Percentiles rank a stretch among this genome's conserved stretches.
phyloP scores from a whole-genome alignment of 2,888 invertebrate species.

The Amphiduros pacificus region DNA sequence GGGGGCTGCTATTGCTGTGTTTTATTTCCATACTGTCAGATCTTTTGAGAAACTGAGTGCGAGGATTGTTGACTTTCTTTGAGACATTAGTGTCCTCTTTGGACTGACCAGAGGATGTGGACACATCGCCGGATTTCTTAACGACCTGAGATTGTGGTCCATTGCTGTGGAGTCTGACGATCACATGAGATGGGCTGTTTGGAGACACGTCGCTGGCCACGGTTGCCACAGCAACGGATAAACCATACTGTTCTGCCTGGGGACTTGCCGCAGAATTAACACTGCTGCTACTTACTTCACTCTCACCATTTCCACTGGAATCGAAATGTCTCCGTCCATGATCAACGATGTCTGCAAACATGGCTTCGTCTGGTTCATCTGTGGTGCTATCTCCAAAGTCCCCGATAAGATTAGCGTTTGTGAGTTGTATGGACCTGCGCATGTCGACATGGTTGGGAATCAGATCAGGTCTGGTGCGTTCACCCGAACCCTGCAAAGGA shows the following conservation, averaged over 20 bases:
- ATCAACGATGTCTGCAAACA: too few species aligned
- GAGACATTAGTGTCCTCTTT: background rate
- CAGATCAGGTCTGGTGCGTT: too few species aligned
- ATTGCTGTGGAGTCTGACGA: slow-evolving; percentile 14
- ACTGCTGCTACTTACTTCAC: background rate
- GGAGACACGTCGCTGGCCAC: background rate
- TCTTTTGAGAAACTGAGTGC: slow-evolving; percentile 18
- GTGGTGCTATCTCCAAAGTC: too few species aligned
- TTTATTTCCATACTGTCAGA: slow-evolving; percentile 20
- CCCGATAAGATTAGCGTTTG: too few species aligned
- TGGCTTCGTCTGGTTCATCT: too few species aligned
- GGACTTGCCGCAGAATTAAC: background rate
- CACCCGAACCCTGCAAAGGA: slow-evolving; percentile 10
- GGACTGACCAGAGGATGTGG: background rate
- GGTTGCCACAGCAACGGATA: background rate
- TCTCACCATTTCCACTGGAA: background rate
- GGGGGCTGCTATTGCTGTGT: slow-evolving; percentile 13
- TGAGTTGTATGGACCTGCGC: too few species aligned
- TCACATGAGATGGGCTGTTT: slow-evolving; percentile 1
- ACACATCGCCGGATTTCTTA: background rate
- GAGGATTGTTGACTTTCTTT: background rate
- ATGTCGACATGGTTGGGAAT: too few species aligned
- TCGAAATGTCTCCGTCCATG: background rate
- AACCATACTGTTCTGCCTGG: background rate
- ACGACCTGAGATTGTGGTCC: slow-evolving; percentile 5